phyloP scores from a whole-genome alignment of 2,888 invertebrate genomes.

The Aphidoletes aphidimyza region DNA sequence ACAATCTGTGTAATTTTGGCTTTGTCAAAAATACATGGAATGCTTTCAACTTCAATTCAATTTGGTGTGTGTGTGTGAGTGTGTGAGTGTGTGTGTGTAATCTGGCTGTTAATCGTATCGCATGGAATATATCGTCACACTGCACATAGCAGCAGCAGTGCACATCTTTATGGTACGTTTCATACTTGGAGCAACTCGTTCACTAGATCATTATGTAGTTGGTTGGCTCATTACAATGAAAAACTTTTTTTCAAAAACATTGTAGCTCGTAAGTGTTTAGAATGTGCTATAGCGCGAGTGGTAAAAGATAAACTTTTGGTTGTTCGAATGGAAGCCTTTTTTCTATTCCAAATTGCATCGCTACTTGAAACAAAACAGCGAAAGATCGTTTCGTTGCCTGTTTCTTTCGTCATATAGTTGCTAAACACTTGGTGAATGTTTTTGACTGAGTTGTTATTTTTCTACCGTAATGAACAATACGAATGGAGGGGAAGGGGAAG shows the following conservation, averaged over 20 bases:
- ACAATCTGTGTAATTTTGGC: no score
- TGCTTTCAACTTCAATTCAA: constrained; percentile 32
- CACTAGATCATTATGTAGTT: constrained; percentile 26
- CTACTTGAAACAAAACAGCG: neutral
- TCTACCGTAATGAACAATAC: neutral
- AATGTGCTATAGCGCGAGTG: neutral
- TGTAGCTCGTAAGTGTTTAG: constrained; percentile 45
- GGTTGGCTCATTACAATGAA: constrained; percentile 41
- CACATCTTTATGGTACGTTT: neutral
- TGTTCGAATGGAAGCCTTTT: neutral
- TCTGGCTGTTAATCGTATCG: no score
- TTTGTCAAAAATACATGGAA: constrained; percentile 46
- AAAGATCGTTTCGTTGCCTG: neutral
- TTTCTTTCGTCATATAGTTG: neutral
- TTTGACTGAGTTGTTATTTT: constrained; percentile 35
- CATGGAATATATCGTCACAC: no score
- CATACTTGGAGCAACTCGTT: neutral
- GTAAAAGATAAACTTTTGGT: constrained; percentile 33
- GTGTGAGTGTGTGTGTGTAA: neutral
- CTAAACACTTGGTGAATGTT: constrained; percentile 39
- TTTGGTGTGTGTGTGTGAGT: neutral
- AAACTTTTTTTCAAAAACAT: constrained; percentile 33
- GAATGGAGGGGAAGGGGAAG: neutral
- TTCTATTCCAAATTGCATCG: neutral
- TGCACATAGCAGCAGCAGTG: no score